Evolutionary conservation across 2,888 invertebrate species (phyloP).

Genomic region (Pyrrhia umbra): DNA sequence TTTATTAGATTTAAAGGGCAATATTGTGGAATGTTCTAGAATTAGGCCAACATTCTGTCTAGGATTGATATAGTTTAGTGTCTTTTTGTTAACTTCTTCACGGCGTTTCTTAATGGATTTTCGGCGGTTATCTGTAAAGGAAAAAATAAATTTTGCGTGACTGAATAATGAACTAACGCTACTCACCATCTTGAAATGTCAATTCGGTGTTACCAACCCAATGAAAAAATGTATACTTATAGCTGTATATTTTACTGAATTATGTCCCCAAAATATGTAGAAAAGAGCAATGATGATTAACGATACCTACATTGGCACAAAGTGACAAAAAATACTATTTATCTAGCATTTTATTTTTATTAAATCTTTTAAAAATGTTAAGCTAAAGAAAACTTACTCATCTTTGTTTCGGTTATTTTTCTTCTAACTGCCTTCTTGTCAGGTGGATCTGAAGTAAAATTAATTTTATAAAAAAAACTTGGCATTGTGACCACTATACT

Average conservation of each 20-base stretch:
- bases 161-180: too few relatives aligned
- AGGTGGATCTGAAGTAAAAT: slow-evolving; percentile 17
- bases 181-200: too few relatives aligned
- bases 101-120: slow-evolving; percentile 13
- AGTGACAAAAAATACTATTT: too few relatives aligned
- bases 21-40: slow-evolving; percentile 62
- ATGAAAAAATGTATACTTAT: too few relatives aligned
- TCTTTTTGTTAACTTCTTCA: slow-evolving; percentile 21
- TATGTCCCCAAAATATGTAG: too few relatives aligned
- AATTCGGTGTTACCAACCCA: too few relatives aligned
- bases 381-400: slow-evolving; percentile 14
- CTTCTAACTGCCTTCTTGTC: slow-evolving; percentile 9
- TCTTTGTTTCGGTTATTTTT: slow-evolving; percentile 5
- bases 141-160: too few relatives aligned
- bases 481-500: too few relatives aligned
- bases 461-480: not conserved
- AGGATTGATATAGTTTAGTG: slow-evolving; percentile 41
- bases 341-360: too few relatives aligned
- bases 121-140: slow-evolving; percentile 27
- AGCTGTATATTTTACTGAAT: too few relatives aligned
- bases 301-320: too few relatives aligned
- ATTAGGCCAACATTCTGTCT: slow-evolving; percentile 57
- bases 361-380: not conserved
- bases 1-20: slow-evolving; percentile 61
- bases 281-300: too few relatives aligned